Evolutionary conservation across 2,113 vertebrate genomes (phyloP).

Genomic region (Anhinga rufa): DNA sequence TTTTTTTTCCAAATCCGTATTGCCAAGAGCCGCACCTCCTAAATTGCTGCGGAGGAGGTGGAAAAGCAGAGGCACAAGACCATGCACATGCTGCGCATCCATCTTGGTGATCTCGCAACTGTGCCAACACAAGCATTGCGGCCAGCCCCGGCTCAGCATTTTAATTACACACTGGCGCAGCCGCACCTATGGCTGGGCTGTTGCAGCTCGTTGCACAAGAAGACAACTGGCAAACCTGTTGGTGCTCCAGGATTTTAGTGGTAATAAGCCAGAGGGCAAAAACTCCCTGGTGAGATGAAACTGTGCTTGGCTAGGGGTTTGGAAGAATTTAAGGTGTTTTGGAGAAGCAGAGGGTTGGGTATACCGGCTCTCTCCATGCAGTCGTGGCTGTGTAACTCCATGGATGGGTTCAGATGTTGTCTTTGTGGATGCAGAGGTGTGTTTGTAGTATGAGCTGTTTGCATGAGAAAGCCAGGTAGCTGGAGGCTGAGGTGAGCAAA

Average conservation of each 20-base stretch:
- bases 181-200: background rate
- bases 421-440: background rate
- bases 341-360: background rate
- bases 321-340: background rate
- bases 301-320: background rate
- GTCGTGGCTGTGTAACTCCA: background rate
- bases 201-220: constrained; percentile 8
- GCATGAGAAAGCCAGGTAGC: background rate
- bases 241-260: constrained; percentile 23
- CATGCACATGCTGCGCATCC: constrained; percentile 14
- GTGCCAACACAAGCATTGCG: background rate
- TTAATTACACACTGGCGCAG: background rate
- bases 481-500: background rate
- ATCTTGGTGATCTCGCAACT: background rate
- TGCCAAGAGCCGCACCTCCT: constrained; percentile 20
- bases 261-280: constrained; percentile 18
- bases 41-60: constrained; percentile 52
- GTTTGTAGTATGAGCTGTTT: background rate
- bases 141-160: background rate
- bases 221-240: constrained; percentile 30
- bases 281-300: background rate
- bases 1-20: background rate
- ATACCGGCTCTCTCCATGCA: fast-evolving
- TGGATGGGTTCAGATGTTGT: background rate
- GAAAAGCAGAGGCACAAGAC: constrained; percentile 41